Conservation (phyloP, 2,888 invertebrate species). For the Hemithea aestivaria region DNA sequence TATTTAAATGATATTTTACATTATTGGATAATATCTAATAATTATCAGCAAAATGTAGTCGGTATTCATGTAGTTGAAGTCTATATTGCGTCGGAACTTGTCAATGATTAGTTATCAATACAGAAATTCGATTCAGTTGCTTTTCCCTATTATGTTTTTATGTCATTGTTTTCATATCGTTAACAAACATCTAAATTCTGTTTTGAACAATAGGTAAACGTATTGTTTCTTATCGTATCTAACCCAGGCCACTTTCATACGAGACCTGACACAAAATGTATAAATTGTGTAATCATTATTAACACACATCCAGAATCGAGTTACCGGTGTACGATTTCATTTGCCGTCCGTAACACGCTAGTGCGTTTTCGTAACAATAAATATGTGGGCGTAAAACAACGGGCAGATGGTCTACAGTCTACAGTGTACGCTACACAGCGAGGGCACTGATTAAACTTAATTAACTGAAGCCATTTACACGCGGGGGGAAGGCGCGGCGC, state of each 20-base stretch:
- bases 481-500: slow-evolving; percentile 40
- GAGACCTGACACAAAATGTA: too few relatives aligned
- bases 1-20: too few relatives aligned
- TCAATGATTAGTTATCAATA: too few relatives aligned
- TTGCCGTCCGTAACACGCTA: slow-evolving; percentile 18
- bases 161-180: too few relatives aligned
- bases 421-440: too few relatives aligned
- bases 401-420: slow-evolving; percentile 64
- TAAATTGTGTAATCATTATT: background rate
- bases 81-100: too few relatives aligned
- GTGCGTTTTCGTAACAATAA: slow-evolving; percentile 50
- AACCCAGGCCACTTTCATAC: background rate
- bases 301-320: slow-evolving; percentile 11
- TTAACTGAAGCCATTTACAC: slow-evolving; percentile 78
- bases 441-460: slow-evolving; percentile 76
- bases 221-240: background rate
- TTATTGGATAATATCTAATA: too few relatives aligned
- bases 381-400: slow-evolving; percentile 69
- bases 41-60: too few relatives aligned
- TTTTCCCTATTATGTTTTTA: too few relatives aligned
- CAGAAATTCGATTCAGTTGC: too few relatives aligned
- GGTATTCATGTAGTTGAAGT: too few relatives aligned
- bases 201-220: slow-evolving; percentile 31
- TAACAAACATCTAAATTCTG: too few relatives aligned
- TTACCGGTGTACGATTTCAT: slow-evolving; percentile 21